phyloP scores from a whole-genome alignment of 2,797 vertebrate genomes.

The Rhabdophis nuchalis region DNA sequence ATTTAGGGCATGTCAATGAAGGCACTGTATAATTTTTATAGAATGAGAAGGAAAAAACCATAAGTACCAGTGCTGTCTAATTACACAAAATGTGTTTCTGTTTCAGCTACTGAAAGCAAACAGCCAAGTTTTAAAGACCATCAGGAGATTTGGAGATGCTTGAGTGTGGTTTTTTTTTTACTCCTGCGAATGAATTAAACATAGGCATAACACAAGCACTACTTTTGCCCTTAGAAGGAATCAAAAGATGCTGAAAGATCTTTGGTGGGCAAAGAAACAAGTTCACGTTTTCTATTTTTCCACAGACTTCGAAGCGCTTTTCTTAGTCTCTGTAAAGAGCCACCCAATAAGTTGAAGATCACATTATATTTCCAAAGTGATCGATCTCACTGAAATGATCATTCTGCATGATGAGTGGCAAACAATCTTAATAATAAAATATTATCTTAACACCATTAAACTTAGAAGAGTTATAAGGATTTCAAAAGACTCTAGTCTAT shows the following conservation, averaged over 20 bases:
- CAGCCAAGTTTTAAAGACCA: conserved; percentile 25
- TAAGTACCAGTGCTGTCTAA: accelerated
- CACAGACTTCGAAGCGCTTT: not conserved
- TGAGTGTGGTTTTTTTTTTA: not conserved
- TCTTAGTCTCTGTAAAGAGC: not conserved
- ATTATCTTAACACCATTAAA: not conserved
- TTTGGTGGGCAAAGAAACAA: conserved; percentile 4
- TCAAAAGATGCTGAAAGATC: conserved; percentile 40
- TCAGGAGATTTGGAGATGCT: not conserved
- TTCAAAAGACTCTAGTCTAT: not conserved
- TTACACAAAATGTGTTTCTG: not conserved
- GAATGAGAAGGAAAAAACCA: not conserved
- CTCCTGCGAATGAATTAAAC: conserved; percentile 35
- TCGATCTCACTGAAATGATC: not conserved
- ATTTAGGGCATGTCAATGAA: not conserved
- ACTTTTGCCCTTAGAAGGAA: conserved; percentile 64
- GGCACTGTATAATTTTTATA: conserved; percentile 20
- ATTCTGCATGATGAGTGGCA: not conserved
- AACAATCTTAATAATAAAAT: not conserved
- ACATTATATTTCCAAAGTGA: not conserved
- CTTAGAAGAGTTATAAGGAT: not conserved
- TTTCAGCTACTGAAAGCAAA: conserved; percentile 13
- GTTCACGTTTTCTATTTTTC: not conserved
- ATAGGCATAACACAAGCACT: conserved; percentile 50
- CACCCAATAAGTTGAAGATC: not conserved